Base-by-base conservation (phyloP, 2,888 invertebrate species). In the Rotaria socialis region DNA sequence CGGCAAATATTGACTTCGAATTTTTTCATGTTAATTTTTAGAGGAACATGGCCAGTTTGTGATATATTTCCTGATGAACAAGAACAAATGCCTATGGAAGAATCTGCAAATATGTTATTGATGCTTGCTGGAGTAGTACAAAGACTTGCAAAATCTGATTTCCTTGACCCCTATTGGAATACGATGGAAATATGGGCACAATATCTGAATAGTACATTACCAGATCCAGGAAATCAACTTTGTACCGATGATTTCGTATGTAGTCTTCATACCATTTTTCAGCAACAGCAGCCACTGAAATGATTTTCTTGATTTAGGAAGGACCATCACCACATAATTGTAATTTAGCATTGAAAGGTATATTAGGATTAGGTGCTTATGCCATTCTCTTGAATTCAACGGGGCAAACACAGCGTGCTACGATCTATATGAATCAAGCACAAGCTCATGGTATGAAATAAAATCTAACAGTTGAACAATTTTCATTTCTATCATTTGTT, bases 31-130 rank as follows among this genome's bases (percentile, higher is more conserved):
- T 35, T 35, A 35, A 35, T 2, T 35, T 35, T 35, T 41, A 67
- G 67, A 80, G 80, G 80, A 24, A 80, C 43, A 47, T 80, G 80
- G 80, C n/a, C 80, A 47, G 80, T 80, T n/a, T 80, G 80, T 47
- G 80, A 47, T 80, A 47, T 80, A n/a, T 24, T 47, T 24, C 47
- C 80, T 0, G 80, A 80, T 11, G 47, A 47, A 47, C 47, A 80
- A 80, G 80, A 80, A n/a, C 47, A 80, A 80, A 80, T 80, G 80
- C 80, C 47, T 22, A 47, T 80, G 43, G 80, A 80, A 47, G 80
- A 47, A 47, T 47, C 80, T n/a, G 47, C 80, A 47, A 80, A 80
- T 80, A 43, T 80, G 47, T 4, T 47, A 47, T 80, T 80, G 47
- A 43, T 80, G 80, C n/a, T 80, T 10, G 80, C 80, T 47, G 80